phyloP scores from a whole-genome alignment of 2,113 vertebrate species.

The Elachura formosa region DNA sequence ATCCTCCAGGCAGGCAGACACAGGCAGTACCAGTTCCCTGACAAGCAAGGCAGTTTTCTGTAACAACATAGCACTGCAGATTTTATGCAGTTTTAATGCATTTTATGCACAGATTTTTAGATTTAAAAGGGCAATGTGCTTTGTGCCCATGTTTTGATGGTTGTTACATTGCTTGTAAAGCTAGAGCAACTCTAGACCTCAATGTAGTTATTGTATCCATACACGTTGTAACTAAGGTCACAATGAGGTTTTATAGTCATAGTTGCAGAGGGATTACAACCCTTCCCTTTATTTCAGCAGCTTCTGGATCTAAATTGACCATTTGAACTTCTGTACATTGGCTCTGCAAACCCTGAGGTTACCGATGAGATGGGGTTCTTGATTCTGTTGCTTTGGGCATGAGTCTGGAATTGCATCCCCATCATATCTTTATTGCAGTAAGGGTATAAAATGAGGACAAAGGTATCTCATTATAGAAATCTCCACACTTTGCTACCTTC shows the following conservation, averaged over 20 bases:
- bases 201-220: neutral
- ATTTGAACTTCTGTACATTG: neutral
- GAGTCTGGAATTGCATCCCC: neutral
- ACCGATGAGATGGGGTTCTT: neutral
- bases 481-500: neutral
- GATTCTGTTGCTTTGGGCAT: neutral
- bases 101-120: neutral
- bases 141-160: neutral
- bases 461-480: neutral
- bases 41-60: neutral
- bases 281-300: neutral
- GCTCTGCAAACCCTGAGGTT: neutral
- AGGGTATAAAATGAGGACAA: neutral
- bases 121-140: neutral
- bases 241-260: neutral
- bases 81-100: neutral
- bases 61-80: neutral
- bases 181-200: neutral
- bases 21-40: neutral
- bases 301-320: neutral
- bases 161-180: neutral
- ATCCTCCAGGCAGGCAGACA: neutral
- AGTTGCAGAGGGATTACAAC: neutral
- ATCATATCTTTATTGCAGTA: neutral
- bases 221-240: neutral